These are phyloP conservation scores for Muscina levida DNA, from an alignment of 2,888 invertebrate genomes.

Conservation along the genomic window DNA sequence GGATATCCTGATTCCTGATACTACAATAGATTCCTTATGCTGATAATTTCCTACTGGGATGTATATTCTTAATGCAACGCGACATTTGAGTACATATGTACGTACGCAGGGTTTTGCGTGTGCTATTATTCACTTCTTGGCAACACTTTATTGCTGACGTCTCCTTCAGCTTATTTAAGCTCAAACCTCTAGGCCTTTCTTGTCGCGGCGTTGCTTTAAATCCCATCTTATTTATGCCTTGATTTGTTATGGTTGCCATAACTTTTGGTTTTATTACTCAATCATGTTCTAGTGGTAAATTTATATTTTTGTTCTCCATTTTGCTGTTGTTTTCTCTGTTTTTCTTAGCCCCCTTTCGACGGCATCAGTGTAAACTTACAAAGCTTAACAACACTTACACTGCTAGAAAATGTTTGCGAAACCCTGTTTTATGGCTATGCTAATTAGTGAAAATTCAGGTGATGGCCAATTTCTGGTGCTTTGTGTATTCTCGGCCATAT, in stretches of 20 bases:
- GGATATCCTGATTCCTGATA: too few species aligned
- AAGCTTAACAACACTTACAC: too few species aligned
- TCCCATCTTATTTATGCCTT: constrained; percentile 24
- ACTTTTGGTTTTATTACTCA: constrained; percentile 52
- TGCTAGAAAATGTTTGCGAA: constrained; percentile 10
- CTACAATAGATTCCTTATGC: too few species aligned
- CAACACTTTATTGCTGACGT: too few species aligned
- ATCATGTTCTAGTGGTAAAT: constrained; percentile 34
- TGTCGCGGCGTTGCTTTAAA: neutral
- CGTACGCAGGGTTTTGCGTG: too few species aligned
- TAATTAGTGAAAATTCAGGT: constrained; percentile 55
- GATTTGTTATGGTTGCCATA: constrained; percentile 50
- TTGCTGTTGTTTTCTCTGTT: neutral
- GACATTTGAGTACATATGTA: too few species aligned
- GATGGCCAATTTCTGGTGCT: constrained; percentile 5
- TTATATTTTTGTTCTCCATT: neutral
- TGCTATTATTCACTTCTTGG: too few species aligned
- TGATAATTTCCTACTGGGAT: too few species aligned
- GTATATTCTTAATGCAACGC: too few species aligned
- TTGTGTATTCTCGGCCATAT: constrained; percentile 16
- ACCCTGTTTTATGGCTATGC: constrained; percentile 32
- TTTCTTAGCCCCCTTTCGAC: neutral
- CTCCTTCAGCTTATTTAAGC: too few species aligned
- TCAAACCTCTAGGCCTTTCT: too few species aligned
- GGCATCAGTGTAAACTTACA: constrained; percentile 1